These are phyloP conservation scores for Calcarius lapponicus DNA, from an alignment of 2,797 vertebrate genomes.

Conservation along the genomic window DNA sequence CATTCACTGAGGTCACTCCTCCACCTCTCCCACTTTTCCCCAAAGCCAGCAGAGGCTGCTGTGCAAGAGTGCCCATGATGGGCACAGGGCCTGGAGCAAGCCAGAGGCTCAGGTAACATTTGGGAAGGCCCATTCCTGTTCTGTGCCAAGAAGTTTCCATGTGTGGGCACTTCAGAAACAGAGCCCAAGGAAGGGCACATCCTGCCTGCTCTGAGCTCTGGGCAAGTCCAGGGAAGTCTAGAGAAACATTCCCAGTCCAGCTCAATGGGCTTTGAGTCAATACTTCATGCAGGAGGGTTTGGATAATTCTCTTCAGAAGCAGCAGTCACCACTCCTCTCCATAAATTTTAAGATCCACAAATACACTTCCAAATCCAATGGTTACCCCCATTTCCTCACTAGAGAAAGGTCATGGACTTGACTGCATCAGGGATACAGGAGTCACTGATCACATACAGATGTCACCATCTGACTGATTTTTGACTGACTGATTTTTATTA, in stretches of 20 bases:
- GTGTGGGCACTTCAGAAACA: background rate
- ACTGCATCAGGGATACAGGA: background rate
- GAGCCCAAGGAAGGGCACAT: background rate
- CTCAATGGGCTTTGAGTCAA: background rate
- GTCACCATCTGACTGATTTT: background rate
- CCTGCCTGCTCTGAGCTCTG: background rate
- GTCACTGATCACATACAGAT: background rate
- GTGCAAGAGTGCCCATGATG: background rate
- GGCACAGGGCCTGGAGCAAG: background rate
- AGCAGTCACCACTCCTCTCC: background rate
- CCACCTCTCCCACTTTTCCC: background rate
- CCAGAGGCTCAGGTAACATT: background rate
- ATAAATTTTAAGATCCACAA: background rate
- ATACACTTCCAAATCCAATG: background rate
- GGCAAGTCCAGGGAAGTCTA: background rate
- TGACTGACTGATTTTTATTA: constrained; percentile 21
- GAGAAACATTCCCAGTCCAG: background rate
- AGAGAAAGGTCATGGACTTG: background rate
- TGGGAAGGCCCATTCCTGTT: background rate
- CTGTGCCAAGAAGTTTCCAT: background rate
- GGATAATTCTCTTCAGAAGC: background rate
- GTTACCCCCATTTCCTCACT: background rate
- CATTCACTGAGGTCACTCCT: accelerated
- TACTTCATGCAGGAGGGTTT: background rate
- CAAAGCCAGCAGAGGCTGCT: background rate